Conservation (phyloP, 2,797 vertebrate species). For the Melanotaenia parkinsoni region DNA sequence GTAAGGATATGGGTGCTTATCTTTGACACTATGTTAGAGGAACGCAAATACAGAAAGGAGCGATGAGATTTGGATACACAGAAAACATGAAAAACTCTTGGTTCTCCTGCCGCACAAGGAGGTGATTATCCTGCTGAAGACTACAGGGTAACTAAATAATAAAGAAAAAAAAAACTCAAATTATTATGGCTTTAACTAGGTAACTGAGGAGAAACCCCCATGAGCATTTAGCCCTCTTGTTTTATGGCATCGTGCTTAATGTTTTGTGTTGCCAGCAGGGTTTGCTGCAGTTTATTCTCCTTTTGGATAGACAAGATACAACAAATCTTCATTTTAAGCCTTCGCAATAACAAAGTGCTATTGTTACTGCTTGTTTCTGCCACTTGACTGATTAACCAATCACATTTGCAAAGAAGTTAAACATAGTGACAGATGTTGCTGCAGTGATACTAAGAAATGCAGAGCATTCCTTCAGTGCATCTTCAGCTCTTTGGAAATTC, state of each 20-base stretch:
- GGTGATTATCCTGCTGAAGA: conserved; percentile 71
- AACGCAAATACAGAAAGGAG: conserved; percentile 54
- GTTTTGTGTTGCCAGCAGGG: conserved; percentile 35
- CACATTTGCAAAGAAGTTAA: conserved; percentile 47
- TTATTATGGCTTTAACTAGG: conserved; percentile 33
- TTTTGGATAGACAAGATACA: conserved; percentile 43
- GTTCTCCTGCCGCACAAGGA: conserved; percentile 50
- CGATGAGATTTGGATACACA: conserved; percentile 64
- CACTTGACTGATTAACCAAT: conserved; percentile 59
- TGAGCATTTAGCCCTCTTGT: conserved; percentile 38
- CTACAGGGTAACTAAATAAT: conserved; percentile 55
- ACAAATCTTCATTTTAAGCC: conserved; percentile 71
- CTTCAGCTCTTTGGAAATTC: conserved; percentile 69
- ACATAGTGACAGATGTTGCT: conserved; percentile 68
- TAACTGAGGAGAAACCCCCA: conserved; percentile 38
- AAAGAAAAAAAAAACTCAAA: conserved; percentile 39
- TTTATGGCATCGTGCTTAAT: conserved; percentile 33
- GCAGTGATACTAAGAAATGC: conserved; percentile 66
- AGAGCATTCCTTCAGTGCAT: conserved; percentile 58
- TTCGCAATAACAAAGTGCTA: conserved; percentile 40
- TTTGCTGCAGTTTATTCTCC: conserved; percentile 32
- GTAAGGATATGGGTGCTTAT: conserved; percentile 68
- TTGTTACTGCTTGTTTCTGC: conserved; percentile 58
- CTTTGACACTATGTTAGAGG: conserved; percentile 53
- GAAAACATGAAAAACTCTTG: conserved; percentile 43